phyloP scores from a whole-genome alignment of 2,888 invertebrate genomes.

The Antitype chi region DNA sequence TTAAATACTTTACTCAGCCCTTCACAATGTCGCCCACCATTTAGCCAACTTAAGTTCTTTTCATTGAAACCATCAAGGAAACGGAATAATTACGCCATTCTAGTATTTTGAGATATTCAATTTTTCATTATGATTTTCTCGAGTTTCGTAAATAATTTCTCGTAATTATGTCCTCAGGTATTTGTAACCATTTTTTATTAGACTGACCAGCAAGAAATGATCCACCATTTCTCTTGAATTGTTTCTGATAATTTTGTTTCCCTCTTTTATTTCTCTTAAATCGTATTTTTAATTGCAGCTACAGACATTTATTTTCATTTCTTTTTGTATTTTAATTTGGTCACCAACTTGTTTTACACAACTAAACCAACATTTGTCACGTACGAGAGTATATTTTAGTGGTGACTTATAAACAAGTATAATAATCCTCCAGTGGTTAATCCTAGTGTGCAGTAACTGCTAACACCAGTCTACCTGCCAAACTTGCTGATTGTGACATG shows the following conservation, averaged over 20 bases:
- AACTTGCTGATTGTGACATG: constrained; percentile 45
- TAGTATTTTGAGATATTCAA: constrained; percentile 42
- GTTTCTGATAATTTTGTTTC: background rate
- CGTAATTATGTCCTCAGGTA: constrained; percentile 1
- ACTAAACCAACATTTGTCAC: background rate
- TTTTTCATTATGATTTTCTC: constrained; percentile 13
- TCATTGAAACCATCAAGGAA: constrained; percentile 70
- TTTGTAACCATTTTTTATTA: constrained; percentile 1
- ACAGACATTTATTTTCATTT: background rate
- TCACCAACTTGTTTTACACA: background rate
- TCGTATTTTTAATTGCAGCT: background rate
- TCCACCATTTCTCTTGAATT: constrained; percentile 1
- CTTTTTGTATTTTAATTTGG: constrained; percentile 1
- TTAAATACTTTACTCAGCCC: constrained; percentile 82
- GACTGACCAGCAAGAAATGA: constrained; percentile 20
- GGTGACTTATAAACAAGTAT: background rate
- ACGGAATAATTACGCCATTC: constrained; percentile 69
- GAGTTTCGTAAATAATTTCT: constrained; percentile 1
- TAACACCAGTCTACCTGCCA: constrained; percentile 24
- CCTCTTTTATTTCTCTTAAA: background rate
- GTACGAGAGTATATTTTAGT: background rate
- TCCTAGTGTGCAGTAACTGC: background rate
- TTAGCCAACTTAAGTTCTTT: constrained; percentile 71
- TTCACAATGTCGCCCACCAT: constrained; percentile 73
- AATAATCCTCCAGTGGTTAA: constrained; percentile 2